Base-by-base conservation (phyloP, 2,113 vertebrate genomes). In the Chauna torquata region DNA sequence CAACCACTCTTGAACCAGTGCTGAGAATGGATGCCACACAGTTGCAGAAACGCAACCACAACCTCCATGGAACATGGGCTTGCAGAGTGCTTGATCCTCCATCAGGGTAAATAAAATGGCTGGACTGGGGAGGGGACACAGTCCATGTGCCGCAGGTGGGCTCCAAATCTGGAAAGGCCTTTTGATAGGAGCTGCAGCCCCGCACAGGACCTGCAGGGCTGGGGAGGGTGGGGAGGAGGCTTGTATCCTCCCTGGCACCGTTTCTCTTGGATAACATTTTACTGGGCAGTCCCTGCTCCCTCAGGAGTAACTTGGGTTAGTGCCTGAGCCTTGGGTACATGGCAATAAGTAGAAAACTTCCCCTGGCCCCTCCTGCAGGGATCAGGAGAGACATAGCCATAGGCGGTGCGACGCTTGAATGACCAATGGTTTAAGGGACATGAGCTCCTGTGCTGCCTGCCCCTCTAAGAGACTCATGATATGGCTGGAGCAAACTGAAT, bases 1-100 rank as follows among this genome's bases (percentile, higher is more conserved):
- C 38, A 57, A 6, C 22, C 0, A 1, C 36, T 69, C 38, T 69
- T 0, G 3, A 64, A 28, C 8, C 40, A 36, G 12, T 5, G 2
- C 54, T 55, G n/a, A 24, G 55, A 36, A 13, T 61, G 57, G 34
- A 23, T 74, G 16, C 47, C 20, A 3, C 6, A 23, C 59, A 64
- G 28, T 0, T 66, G 69, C 36, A 61, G 50, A 68, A 82, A 66
- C 6, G 36, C 55, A 30, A 2, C 16, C 20, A 2, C 28, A 57
- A 11, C 14, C 32, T 42, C 42, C 16, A 25, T 1, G 17, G 6
- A 36, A 36, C 40, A 1, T 4, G 34, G 16, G 20, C 57, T 88
- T 0, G 0, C 42, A 66, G 69, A 62, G 27, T 27, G 17, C 28
- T 68, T 42, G 19, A 20, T 20, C 36, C 69, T 69, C 36, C 10